phyloP scores from a whole-genome alignment of 2,888 invertebrate species.

The Heteromyza rotundicornis region DNA sequence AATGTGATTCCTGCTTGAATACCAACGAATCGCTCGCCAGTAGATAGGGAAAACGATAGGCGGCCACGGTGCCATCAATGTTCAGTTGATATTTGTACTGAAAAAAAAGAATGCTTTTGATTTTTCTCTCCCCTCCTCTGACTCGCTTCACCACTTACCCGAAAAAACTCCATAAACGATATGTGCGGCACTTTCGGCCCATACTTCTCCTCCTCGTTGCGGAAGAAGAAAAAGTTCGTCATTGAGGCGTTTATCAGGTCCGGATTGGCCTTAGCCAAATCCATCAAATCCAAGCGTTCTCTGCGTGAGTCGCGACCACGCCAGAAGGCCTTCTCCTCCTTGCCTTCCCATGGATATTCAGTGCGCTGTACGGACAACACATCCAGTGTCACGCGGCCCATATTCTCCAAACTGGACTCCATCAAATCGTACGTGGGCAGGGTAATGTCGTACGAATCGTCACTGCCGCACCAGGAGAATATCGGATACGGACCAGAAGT shows the following conservation, averaged over 20 bases:
- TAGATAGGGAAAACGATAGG: conserved; percentile 92
- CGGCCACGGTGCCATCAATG: conserved; percentile 95
- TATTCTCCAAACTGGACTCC: conserved; percentile 88
- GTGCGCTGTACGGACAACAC: conserved; percentile 88
- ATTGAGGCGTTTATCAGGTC: conserved; percentile 88
- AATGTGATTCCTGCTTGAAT: conserved; percentile 91
- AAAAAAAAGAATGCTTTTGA: conserved; percentile 28
- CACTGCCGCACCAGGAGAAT: conserved; percentile 96
- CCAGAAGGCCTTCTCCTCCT: conserved; percentile 83
- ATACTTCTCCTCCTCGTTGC: conserved; percentile 80
- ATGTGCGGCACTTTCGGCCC: conserved; percentile 85
- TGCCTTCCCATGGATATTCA: conserved; percentile 74
- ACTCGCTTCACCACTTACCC: conserved; percentile 76
- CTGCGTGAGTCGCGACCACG: conserved; percentile 90
- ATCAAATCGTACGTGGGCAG: conserved; percentile 96
- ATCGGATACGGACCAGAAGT: conserved; percentile 73
- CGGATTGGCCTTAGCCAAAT: conserved; percentile 76
- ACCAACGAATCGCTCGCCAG: conserved; percentile 86
- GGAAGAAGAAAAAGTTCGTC: conserved; percentile 96
- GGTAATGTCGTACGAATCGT: conserved; percentile 83
- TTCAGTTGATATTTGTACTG: conserved; percentile 95
- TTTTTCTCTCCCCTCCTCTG: not conserved
- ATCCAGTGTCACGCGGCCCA: conserved; percentile 90
- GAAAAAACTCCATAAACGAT: conserved; percentile 92
- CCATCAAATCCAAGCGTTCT: conserved; percentile 82